These are phyloP conservation scores for Sesia bembeciformis DNA, from an alignment of 2,888 invertebrate species.

Conservation along the genomic window DNA sequence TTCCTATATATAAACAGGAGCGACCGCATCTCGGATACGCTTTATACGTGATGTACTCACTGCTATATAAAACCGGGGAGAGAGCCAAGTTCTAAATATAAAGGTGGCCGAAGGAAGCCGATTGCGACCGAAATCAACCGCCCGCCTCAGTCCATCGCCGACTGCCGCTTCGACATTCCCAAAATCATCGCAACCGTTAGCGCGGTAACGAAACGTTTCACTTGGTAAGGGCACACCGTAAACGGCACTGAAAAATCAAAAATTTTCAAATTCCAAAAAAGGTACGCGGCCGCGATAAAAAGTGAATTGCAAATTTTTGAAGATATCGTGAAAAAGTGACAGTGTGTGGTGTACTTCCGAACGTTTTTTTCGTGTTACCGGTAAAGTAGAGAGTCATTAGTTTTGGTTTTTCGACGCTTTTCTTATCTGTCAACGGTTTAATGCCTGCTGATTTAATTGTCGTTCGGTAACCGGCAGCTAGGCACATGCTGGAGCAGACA, in stretches of 20 bases:
- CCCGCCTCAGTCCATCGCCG: conserved; percentile 69
- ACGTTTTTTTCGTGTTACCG: conserved; percentile 49
- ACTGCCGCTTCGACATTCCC: conserved; percentile 64
- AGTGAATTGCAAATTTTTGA: conserved; percentile 38
- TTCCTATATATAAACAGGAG: conserved; percentile 65
- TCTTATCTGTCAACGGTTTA: conserved; percentile 24
- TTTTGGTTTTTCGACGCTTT: conserved; percentile 13
- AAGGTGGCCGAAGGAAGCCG: conserved; percentile 63
- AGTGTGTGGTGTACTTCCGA: conserved; percentile 58
- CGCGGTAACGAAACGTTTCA: conserved; percentile 53
- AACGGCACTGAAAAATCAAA: conserved; percentile 33
- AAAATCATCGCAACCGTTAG: conserved; percentile 50
- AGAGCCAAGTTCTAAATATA: conserved; percentile 79
- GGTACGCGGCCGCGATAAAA: conserved; percentile 42
- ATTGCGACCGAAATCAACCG: conserved; percentile 58
- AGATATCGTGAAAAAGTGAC: conserved; percentile 49
- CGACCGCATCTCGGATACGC: conserved; percentile 69
- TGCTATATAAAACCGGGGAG: conserved; percentile 75
- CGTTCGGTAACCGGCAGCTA: conserved; percentile 20
- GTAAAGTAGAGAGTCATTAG: conserved; percentile 32
- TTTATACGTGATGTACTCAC: conserved; percentile 73
- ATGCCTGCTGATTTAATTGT: conserved; percentile 26
- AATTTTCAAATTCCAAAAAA: conserved; percentile 31
- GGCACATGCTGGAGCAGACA: conserved; percentile 48
- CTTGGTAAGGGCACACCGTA: conserved; percentile 49